phyloP scores from a whole-genome alignment of 2,888 invertebrate species.

The Papilio demoleus region DNA sequence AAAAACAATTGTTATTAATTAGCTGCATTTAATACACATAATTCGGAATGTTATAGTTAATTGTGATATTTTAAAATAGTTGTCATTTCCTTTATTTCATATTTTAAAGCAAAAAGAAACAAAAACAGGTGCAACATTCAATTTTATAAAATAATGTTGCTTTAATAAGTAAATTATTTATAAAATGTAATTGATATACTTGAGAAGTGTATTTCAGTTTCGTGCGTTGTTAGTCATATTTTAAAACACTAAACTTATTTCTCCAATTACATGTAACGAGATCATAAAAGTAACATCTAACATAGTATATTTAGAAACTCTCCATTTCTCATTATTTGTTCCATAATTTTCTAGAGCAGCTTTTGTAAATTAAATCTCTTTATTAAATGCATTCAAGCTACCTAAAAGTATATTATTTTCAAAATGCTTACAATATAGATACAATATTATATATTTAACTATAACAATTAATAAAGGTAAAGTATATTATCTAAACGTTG shows the following conservation, averaged over 20 bases:
- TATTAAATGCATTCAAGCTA: neutral
- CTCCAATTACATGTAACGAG: conserved; percentile 31
- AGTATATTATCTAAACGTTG: neutral
- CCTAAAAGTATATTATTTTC: neutral
- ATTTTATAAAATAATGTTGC: neutral
- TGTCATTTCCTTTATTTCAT: no score
- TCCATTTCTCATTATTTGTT: neutral
- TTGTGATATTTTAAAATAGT: neutral
- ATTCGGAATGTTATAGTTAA: conserved; percentile 27
- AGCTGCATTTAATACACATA: conserved; percentile 8
- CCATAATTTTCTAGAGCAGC: neutral
- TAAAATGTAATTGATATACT: neutral
- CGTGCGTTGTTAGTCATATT: conserved; percentile 17
- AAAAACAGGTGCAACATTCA: neutral
- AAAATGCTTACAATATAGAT: neutral
- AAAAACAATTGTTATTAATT: conserved; percentile 2
- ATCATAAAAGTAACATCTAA: conserved; percentile 34
- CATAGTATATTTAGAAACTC: neutral
- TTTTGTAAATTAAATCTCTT: neutral
- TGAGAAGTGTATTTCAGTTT: neutral
- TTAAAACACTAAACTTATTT: conserved; percentile 11
- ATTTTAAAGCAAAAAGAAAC: no score
- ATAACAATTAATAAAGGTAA: conserved; percentile 8
- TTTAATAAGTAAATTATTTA: neutral
- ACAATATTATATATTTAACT: conserved; percentile 4